These are phyloP conservation scores for Adelges cooleyi DNA, from an alignment of 1,140 invertebrate genomes.

Conservation along the genomic window DNA sequence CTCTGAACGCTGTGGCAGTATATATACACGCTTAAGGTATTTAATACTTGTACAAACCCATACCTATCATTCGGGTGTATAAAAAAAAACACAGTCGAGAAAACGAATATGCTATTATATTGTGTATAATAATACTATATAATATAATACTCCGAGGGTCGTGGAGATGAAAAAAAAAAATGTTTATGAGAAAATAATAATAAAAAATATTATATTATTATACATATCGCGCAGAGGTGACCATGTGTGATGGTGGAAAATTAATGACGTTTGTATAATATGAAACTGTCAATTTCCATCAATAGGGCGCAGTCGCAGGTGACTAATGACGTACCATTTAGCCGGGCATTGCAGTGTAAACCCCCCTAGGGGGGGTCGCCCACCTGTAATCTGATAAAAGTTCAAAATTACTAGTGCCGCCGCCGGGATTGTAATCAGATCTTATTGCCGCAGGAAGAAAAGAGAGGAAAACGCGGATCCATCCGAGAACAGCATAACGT, in stretches of 20 bases:
- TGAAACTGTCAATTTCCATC: constrained; percentile 27
- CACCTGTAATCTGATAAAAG: constrained; percentile 22
- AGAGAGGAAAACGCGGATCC: background rate
- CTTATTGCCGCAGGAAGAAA: background rate
- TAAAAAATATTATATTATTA: too few relatives aligned
- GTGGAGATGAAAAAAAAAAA: background rate
- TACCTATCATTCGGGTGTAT: background rate
- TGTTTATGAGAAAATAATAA: too few relatives aligned
- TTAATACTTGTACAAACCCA: background rate
- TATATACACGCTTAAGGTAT: too few relatives aligned
- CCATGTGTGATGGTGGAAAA: background rate
- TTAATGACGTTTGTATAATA: constrained; percentile 23
- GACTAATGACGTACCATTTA: constrained; percentile 25
- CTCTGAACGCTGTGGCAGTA: background rate
- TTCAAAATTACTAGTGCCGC: constrained; percentile 8
- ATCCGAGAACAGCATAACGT: too few relatives aligned
- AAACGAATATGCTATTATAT: too few relatives aligned
- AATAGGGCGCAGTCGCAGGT: constrained; percentile 19
- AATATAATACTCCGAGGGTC: background rate
- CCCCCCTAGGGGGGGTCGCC: constrained; percentile 15
- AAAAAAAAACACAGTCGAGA: background rate
- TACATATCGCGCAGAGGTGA: background rate
- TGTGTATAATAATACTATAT: too few relatives aligned
- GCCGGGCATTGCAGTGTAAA: constrained; percentile 1
- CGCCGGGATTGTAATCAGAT: constrained; percentile 16